Conservation (phyloP, 2,113 vertebrate genomes). For the Progne subis region DNA sequence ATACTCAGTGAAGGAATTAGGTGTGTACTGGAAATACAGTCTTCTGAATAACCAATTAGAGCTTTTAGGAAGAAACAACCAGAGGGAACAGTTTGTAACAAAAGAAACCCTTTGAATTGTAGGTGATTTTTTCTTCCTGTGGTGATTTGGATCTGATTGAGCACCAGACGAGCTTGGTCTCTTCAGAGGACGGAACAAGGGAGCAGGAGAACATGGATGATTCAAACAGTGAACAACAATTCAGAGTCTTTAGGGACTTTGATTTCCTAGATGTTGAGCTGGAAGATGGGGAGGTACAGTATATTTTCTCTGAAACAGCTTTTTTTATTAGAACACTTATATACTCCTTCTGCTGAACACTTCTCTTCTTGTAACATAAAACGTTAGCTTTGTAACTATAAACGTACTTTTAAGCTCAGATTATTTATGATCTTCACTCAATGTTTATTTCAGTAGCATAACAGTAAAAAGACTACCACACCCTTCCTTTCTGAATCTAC, state of each 20-base stretch:
- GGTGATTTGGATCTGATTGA: conserved; percentile 97
- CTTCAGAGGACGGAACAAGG: conserved; percentile 92
- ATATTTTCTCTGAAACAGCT: conserved; percentile 35
- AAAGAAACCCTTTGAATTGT: conserved; percentile 41
- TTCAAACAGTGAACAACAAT: conserved; percentile 96
- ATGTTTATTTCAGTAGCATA: conserved; percentile 13
- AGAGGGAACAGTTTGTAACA: conserved; percentile 56
- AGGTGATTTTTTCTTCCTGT: conserved; percentile 99
- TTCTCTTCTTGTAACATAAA: conserved; percentile 12
- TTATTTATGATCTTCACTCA: conserved; percentile 42
- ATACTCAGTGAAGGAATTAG: conserved; percentile 83
- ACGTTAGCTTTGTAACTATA: conserved; percentile 25
- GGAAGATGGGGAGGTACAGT: conserved; percentile 95
- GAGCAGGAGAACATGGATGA: conserved; percentile 95
- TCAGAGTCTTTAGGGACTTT: conserved; percentile 97
- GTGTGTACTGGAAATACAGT: conserved; percentile 79
- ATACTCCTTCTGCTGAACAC: conserved; percentile 18
- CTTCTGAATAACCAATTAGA: conserved; percentile 59
- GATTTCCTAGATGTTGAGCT: conserved; percentile 98
- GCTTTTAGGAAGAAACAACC: conserved; percentile 61
- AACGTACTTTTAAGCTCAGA: conserved; percentile 26
- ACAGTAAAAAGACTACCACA: conserved; percentile 51
- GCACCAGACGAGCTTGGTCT: conserved; percentile 91
- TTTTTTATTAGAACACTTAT: not conserved
- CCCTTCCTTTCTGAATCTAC: conserved; percentile 69